A percentile compares a stretch with the other conserved stretches of the same genome.
Evolutionary conservation across 1,140 invertebrate genomes (phyloP).

Genomic region (Drosophila prosaltans): DNA sequence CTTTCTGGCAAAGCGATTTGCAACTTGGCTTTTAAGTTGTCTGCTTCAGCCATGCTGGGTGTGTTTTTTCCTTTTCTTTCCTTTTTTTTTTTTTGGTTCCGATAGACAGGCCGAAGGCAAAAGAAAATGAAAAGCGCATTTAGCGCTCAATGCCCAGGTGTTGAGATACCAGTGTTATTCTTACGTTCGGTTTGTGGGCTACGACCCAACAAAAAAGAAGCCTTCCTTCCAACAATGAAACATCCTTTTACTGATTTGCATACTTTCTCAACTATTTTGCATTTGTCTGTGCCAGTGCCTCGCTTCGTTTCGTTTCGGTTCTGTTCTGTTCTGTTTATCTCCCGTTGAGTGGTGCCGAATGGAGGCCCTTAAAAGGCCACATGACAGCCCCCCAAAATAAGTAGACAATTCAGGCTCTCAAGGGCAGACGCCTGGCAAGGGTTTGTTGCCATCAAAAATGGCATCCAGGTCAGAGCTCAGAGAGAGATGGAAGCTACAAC

Average conservation of each 20-base stretch:
- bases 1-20: constrained; percentile 64
- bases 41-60: background rate
- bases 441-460: constrained; percentile 18
- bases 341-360: constrained; percentile 52
- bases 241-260: constrained; percentile 62
- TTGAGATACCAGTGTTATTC: constrained; percentile 67
- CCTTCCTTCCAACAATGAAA: constrained; percentile 3
- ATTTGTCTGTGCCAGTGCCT: constrained; percentile 28
- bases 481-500: background rate
- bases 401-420: constrained; percentile 49
- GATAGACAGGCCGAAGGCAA: constrained; percentile 53
- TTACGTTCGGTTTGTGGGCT: constrained; percentile 15
- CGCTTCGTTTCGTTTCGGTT: background rate
- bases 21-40: constrained; percentile 71
- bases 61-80: background rate
- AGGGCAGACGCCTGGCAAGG: constrained; percentile 45
- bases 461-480: constrained; percentile 19
- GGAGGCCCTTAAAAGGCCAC: constrained; percentile 41
- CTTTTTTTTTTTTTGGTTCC: constrained; percentile 39
- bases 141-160: constrained; percentile 65
- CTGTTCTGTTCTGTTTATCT: constrained; percentile 45
- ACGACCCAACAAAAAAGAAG: background rate
- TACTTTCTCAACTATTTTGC: constrained; percentile 76
- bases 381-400: constrained; percentile 36
- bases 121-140: constrained; percentile 65